Evolutionary conservation across 2,113 vertebrate species (phyloP).

Genomic region (Cyphomyrus plagiostoma): DNA sequence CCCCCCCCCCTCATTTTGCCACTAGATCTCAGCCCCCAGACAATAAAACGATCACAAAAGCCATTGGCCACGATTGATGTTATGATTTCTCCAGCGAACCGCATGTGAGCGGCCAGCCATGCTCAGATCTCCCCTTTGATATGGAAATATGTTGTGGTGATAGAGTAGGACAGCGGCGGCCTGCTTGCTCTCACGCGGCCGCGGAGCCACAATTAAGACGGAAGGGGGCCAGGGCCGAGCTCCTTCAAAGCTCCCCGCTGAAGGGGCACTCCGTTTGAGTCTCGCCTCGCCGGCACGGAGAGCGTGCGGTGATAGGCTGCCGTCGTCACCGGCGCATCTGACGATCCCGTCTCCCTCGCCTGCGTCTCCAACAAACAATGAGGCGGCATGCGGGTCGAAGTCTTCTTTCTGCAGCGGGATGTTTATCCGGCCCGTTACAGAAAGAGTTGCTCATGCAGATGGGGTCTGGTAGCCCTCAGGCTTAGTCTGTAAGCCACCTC

Average conservation of each 20-base stretch:
- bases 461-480: not conserved
- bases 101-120: not conserved
- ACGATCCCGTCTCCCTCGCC: not conserved
- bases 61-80: constrained; percentile 1
- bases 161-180: not conserved
- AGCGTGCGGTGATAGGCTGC: not conserved
- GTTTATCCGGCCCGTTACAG: constrained; percentile 20
- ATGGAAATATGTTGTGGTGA: constrained; percentile 7
- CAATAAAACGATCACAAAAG: constrained; percentile 5
- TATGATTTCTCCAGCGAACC: not conserved
- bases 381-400: not conserved
- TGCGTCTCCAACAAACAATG: not conserved
- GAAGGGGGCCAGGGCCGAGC: not conserved
- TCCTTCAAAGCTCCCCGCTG: not conserved
- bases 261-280: not conserved
- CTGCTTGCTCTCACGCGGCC: not conserved
- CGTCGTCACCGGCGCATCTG: not conserved
- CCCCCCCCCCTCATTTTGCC: not conserved
- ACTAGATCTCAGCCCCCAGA: not conserved
- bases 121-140: not conserved
- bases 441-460: not conserved
- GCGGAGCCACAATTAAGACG: not conserved
- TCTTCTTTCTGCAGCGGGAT: not conserved
- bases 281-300: not conserved
- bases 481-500: not conserved